Evolutionary conservation across 2,113 vertebrate genomes (phyloP).

Genomic region (Oxygymnocypris stewartii): DNA sequence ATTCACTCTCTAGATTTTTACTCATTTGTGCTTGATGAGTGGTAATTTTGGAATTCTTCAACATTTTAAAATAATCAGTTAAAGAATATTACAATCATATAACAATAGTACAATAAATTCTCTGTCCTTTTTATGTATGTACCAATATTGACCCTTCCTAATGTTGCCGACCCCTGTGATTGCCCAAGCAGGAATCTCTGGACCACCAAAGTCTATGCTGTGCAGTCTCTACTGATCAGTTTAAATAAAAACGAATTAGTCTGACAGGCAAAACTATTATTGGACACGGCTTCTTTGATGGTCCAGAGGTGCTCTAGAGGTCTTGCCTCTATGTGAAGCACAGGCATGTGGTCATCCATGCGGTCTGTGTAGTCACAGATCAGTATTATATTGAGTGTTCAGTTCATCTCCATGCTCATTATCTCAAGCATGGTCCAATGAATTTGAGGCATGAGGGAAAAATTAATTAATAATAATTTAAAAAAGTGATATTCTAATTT

Average conservation of each 20-base stretch:
- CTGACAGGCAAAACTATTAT: conserved; percentile 5
- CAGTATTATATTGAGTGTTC: conserved; percentile 26
- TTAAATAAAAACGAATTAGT: background rate
- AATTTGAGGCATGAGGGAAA: conserved; percentile 47
- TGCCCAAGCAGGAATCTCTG: conserved; percentile 52
- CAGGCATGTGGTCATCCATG: conserved; percentile 13
- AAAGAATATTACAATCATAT: background rate
- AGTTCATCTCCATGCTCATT: conserved; percentile 32
- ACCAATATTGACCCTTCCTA: background rate
- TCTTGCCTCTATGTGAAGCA: conserved; percentile 16
- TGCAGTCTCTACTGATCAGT: background rate
- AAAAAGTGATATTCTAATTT: background rate
- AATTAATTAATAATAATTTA: background rate
- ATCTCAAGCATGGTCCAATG: conserved; percentile 48
- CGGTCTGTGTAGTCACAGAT: conserved; percentile 30
- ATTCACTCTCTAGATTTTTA: background rate
- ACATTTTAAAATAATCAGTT: background rate
- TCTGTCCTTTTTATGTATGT: background rate
- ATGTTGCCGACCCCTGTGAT: conserved; percentile 37
- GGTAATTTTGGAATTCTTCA: background rate
- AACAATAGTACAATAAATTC: background rate
- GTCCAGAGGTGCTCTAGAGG: conserved; percentile 23
- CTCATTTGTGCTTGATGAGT: background rate
- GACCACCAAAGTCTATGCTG: conserved; percentile 64
- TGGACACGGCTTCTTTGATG: conserved; percentile 26